Evolutionary conservation across 2,797 vertebrate genomes (phyloP).

Genomic region (Halcyon badia): DNA sequence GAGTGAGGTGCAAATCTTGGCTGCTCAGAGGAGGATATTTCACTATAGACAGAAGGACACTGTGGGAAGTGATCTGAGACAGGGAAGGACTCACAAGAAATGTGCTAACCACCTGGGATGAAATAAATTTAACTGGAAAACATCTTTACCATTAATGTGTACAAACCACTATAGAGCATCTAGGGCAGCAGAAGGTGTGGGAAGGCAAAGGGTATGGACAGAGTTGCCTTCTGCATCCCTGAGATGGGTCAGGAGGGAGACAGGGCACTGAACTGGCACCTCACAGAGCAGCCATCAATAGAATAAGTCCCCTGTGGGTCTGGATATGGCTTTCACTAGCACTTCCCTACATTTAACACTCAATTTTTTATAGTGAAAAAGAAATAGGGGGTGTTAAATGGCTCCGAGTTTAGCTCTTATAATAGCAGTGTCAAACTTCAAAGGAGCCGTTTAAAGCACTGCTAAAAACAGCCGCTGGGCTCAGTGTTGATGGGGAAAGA

Average conservation of each 20-base stretch:
- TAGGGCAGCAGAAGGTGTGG: neutral
- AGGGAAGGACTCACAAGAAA: neutral
- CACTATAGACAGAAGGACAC: neutral
- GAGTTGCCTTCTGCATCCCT: neutral
- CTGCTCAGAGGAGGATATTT: accelerated
- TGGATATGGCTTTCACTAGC: neutral
- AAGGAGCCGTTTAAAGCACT: conserved; percentile 14
- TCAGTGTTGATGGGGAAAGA: neutral
- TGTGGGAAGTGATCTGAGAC: neutral
- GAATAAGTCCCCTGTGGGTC: neutral
- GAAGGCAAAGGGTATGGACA: neutral
- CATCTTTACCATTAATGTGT: neutral
- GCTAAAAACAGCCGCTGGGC: neutral
- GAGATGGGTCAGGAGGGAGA: accelerated
- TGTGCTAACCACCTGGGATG: neutral
- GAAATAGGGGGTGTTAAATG: neutral
- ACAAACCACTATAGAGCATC: neutral
- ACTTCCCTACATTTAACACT: neutral
- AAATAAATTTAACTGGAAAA: neutral
- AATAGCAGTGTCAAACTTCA: conserved; percentile 20
- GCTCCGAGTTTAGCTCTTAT: neutral
- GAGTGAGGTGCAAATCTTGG: neutral
- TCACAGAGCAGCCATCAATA: neutral
- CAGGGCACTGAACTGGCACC: neutral
- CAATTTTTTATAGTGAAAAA: neutral